Conservation (phyloP, 2,888 invertebrate species). For the Drosophila eohydei region DNA sequence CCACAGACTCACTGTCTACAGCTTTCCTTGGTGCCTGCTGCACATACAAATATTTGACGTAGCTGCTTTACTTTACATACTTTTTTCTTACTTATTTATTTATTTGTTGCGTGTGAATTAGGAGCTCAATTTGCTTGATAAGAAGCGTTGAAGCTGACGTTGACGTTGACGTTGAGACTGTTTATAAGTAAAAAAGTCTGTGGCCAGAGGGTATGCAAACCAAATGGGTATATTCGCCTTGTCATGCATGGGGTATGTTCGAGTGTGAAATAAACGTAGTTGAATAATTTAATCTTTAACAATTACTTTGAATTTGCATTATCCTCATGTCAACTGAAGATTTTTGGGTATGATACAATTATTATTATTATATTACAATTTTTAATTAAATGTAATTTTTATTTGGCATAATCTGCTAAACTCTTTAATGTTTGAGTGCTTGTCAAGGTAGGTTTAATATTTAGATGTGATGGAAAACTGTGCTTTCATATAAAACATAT, state of each 20-base stretch:
- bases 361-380: no score
- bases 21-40: constrained; percentile 10
- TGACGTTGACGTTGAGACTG: constrained; percentile 38
- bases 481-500: background rate
- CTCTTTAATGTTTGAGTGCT: background rate
- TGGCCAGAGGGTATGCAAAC: background rate
- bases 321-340: background rate
- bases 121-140: constrained; percentile 75
- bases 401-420: background rate
- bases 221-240: background rate
- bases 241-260: no score
- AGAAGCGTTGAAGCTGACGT: constrained; percentile 53
- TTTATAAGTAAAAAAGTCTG: constrained; percentile 2
- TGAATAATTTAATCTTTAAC: constrained; percentile 32
- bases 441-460: background rate
- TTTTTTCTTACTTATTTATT: constrained; percentile 16
- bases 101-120: constrained; percentile 78
- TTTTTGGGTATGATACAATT: background rate
- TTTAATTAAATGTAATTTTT: background rate
- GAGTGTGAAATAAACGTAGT: background rate
- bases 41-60: constrained; percentile 63
- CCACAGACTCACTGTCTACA: constrained; percentile 2
- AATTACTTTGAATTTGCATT: constrained; percentile 22
- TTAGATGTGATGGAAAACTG: background rate
- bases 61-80: constrained; percentile 18